phyloP scores from a whole-genome alignment of 2,888 invertebrate genomes.

The Criorhina ranunculi region DNA sequence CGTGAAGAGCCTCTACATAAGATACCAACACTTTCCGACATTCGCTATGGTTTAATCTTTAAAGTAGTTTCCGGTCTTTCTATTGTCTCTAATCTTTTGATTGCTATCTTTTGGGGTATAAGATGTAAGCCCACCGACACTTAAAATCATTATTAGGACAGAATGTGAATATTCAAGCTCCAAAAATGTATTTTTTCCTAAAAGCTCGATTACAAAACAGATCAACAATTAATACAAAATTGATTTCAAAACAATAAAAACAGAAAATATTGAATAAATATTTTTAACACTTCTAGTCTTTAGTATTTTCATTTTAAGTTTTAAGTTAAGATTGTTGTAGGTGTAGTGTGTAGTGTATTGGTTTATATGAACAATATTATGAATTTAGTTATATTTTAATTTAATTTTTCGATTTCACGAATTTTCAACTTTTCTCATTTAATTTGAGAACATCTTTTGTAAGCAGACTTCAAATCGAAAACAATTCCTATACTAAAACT shows the following conservation, averaged over 20 bases:
- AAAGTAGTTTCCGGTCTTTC: too few species aligned
- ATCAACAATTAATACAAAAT: neutral
- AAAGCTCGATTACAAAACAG: slow-evolving; percentile 3
- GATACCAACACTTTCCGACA: too few species aligned
- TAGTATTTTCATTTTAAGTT: slow-evolving; percentile 51
- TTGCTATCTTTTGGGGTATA: too few species aligned
- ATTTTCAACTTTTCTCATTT: slow-evolving; percentile 16
- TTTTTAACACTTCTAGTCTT: slow-evolving; percentile 65
- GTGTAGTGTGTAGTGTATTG: slow-evolving; percentile 18
- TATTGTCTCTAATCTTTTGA: too few species aligned
- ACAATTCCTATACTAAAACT: slow-evolving; percentile 11
- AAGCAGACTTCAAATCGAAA: slow-evolving; percentile 15
- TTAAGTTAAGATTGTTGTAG: slow-evolving; percentile 41
- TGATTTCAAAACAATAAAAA: slow-evolving; percentile 20
- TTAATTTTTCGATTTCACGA: neutral
- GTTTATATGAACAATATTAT: slow-evolving; percentile 14
- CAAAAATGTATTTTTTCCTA: slow-evolving; percentile 8
- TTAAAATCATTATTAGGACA: too few species aligned
- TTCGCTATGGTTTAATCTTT: too few species aligned
- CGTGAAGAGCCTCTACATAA: too few species aligned
- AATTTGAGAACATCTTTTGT: slow-evolving; percentile 6
- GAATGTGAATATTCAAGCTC: too few species aligned
- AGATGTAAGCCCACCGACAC: too few species aligned
- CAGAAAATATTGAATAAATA: slow-evolving; percentile 31
- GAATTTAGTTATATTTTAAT: slow-evolving; percentile 13